Evolutionary conservation across 1,140 invertebrate genomes (phyloP), one percentile per base, ranked within the genome.

Genomic region (Temnothorax nylanderi): DNA sequence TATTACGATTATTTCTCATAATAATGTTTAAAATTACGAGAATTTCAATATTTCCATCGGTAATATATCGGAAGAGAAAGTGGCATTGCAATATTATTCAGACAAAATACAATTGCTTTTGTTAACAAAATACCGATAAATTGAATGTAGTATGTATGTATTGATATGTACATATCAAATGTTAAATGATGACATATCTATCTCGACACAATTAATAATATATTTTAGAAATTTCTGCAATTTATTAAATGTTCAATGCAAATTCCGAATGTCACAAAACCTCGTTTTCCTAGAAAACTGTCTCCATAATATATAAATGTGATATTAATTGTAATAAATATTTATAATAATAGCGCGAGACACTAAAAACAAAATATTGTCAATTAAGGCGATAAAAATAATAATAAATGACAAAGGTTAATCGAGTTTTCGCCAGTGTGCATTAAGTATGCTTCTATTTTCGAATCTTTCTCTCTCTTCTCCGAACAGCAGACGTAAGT

Each of bases 161-260:
- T n/a, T n/a, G n/a, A n/a, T n/a, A n/a, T n/a, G 6, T 6, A 6
- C 41, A 18, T 72, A 72, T 47, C 34, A 49, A 74, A 72, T 18
- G 32, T 47, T 75, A 74, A 84, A 75, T 60, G 32, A 60, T 49
- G 80, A 60, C 54, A 62, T 72, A 82, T 60, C 54, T 74, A 82
- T 84, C 26, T 21, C 80, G 11, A n/a, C 32, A 47, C 54, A 18
- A 56, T 67, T 84, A 84, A 84, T 74, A 60, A 58, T 6, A 44
- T 32, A 49, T 62, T 44, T 60, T 54, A 47, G 13, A 47, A 72
- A 82, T 82, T 60, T 74, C 80, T 47, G 26, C 32, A 58, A 60
- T 47, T 74, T 60, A 62, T 82, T 21, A 34, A 69, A 81, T 10
- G 65, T 7, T 47, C 11, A 41, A 16, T 16, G 26, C 3, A 6